Conservation (phyloP, 2,113 vertebrate genomes). For the Sylvia atricapilla region DNA sequence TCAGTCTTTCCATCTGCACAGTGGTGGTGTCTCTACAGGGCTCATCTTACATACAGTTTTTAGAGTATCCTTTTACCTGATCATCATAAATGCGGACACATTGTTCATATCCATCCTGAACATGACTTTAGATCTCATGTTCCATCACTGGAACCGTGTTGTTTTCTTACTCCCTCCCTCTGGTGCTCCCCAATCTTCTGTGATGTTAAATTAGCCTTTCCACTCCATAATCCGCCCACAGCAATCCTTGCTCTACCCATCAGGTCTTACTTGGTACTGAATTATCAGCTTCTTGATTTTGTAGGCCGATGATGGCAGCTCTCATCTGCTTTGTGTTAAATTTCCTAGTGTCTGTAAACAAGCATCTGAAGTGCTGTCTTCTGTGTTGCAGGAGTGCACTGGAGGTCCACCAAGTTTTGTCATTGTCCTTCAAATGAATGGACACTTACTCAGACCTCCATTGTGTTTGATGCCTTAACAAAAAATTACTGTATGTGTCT, state of each 20-base stretch:
- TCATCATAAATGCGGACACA: not conserved
- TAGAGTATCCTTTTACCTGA: not conserved
- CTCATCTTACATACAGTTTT: not conserved
- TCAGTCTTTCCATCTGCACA: not conserved
- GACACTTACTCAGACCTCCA: not conserved
- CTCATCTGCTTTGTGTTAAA: not conserved
- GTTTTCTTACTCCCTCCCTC: not conserved
- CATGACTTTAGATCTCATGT: not conserved
- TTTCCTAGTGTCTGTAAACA: not conserved
- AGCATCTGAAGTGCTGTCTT: not conserved
- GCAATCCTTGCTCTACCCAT: not conserved
- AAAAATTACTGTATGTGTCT: not conserved
- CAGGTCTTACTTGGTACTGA: not conserved
- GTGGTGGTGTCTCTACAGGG: not conserved
- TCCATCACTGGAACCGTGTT: not conserved
- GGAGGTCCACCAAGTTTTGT: not conserved
- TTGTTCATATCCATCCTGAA: not conserved
- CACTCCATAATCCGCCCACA: not conserved
- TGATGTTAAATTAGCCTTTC: not conserved
- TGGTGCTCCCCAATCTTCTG: not conserved
- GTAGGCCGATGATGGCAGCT: not conserved
- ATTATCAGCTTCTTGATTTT: not conserved
- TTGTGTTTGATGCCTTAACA: not conserved
- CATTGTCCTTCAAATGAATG: not conserved
- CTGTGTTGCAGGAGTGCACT: not conserved